phyloP scores from a whole-genome alignment of 2,113 vertebrate species.

The Psilopsiagon aurifrons region DNA sequence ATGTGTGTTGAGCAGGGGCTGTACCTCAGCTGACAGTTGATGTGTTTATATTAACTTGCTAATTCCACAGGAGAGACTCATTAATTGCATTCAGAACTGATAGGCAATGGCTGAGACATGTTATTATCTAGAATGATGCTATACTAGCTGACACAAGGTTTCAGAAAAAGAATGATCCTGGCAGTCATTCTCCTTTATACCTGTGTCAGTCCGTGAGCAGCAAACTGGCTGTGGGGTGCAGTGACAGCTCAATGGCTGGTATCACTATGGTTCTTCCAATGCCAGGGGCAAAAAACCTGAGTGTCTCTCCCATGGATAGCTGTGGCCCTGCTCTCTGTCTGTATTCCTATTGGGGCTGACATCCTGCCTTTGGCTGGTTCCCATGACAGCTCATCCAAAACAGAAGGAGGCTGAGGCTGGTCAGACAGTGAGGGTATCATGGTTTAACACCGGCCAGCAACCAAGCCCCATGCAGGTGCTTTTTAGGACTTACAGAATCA shows the following conservation, averaged over 20 bases:
- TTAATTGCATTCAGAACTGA: neutral
- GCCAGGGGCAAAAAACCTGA: too few species aligned
- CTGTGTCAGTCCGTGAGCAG: fast-evolving
- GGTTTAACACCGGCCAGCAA: neutral
- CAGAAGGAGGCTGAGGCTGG: neutral
- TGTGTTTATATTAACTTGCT: neutral
- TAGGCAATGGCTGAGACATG: neutral
- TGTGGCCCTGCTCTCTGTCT: neutral
- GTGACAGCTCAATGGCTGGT: fast-evolving
- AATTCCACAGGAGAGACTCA: neutral
- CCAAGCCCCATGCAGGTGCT: neutral
- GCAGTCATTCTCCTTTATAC: neutral
- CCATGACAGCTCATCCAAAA: neutral
- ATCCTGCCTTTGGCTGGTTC: neutral
- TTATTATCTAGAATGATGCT: neutral
- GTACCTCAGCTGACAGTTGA: neutral
- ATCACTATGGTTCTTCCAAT: too few species aligned
- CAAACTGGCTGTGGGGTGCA: too few species aligned
- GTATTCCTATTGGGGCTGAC: too few species aligned
- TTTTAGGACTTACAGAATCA: neutral
- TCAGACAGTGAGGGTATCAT: fast-evolving
- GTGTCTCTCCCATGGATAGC: too few species aligned
- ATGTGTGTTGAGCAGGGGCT: neutral
- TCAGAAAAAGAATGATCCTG: neutral
- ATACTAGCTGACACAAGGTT: neutral